Evolutionary conservation across 2,888 invertebrate genomes (phyloP), one percentile per base, ranked within the genome.

Genomic region (Megastigmus dorsalis): DNA sequence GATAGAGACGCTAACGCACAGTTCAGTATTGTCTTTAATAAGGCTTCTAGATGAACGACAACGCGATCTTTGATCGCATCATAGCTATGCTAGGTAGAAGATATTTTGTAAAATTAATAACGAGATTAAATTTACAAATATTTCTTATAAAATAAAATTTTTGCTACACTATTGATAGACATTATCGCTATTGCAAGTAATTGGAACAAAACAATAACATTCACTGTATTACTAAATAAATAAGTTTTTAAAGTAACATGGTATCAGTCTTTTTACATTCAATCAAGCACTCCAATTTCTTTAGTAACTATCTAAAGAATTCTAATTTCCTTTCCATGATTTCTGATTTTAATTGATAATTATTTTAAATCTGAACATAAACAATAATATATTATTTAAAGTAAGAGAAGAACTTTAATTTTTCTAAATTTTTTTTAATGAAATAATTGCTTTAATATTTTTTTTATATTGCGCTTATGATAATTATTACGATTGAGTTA

Each of bases 201-300:
- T 65, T 60, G 15, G n/a, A 43, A 45, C 10, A 62, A 57, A 66
- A 63, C 13, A n/a, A 66, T 38, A 57, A 66, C 23, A 75, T 45
- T 66, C 30, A 20, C 62, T 75, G 71, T 75, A 72, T 54, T 72
- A 68, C 38, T 68, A 15, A 76, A 76, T 76, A 76, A 76, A 76
- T 59, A 52, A 65, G 54, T 68, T 66, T 76, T 69, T 76, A 65
- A 59, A 69, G 9, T 54, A 59, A 57, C 26, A 52, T 72, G n/a
- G 54, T 69, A 20, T 73, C 13, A 28, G 20, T 33, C 62, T 45
- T 66, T 62, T 67, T 67, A 43, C 50, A 69, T 45, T 72, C 55
- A 66, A 50, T 50, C 30, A 68, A n/a, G 45, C 45, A 70, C 45
- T 65, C 70, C 74, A 30, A 69, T 45, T 38, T 52, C 45, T 52